phyloP scores from a whole-genome alignment of 2,888 invertebrate genomes.

The Ochropacha duplaris region DNA sequence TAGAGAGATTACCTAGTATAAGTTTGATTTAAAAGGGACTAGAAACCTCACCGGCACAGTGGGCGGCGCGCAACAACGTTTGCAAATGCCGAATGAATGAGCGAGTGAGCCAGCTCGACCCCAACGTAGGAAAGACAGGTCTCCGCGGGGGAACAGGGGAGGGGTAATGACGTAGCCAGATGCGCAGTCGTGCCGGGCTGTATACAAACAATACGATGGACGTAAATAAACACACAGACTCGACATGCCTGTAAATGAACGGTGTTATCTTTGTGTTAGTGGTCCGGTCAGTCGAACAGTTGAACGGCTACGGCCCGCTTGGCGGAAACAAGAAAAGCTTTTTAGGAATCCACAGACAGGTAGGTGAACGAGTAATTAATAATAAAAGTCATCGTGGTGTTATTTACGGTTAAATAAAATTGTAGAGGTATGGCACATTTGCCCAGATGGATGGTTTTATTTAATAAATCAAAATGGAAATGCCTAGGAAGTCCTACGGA shows the following conservation, averaged over 20 bases:
- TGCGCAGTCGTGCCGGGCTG: slow-evolving; percentile 82
- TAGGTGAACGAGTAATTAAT: slow-evolving; percentile 4
- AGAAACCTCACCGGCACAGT: slow-evolving; percentile 58
- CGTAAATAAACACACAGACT: slow-evolving; percentile 81
- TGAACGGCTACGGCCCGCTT: slow-evolving; percentile 2
- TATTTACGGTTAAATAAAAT: slow-evolving; percentile 1
- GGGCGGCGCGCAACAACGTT: slow-evolving; percentile 69
- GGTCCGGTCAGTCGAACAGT: slow-evolving; percentile 48
- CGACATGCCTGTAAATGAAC: slow-evolving; percentile 58
- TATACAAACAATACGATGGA: slow-evolving; percentile 83
- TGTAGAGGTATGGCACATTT: neutral
- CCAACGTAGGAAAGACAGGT: slow-evolving; percentile 71
- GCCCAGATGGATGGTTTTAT: too few relatives aligned
- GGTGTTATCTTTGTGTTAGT: slow-evolving; percentile 72
- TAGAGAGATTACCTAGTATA: slow-evolving; percentile 27
- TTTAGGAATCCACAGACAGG: slow-evolving; percentile 3
- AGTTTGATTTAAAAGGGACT: slow-evolving; percentile 50
- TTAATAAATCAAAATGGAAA: too few relatives aligned
- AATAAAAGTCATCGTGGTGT: slow-evolving; percentile 13
- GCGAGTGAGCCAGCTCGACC: slow-evolving; percentile 73
- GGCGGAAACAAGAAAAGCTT: slow-evolving; percentile 18
- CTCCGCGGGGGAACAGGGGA: slow-evolving; percentile 59
- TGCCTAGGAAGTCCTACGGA: too few relatives aligned
- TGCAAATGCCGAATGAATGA: slow-evolving; percentile 81
- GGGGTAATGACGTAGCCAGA: slow-evolving; percentile 74